Evolutionary conservation across 2,888 invertebrate species (phyloP).

Genomic region (Holacanthella duospinosa): DNA sequence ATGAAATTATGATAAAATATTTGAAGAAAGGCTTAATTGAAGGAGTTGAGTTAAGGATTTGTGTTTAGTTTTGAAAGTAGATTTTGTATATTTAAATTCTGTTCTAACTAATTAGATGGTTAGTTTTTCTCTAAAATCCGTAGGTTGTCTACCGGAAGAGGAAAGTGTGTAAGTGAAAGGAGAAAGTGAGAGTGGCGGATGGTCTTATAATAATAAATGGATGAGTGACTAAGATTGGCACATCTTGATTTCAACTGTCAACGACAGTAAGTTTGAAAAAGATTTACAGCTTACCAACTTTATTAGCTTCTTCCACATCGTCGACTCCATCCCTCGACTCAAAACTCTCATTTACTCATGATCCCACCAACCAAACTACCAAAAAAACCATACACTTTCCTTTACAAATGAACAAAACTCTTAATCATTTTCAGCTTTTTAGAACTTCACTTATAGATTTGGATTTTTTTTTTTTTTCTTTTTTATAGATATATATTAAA

Average conservation of each 20-base stretch:
- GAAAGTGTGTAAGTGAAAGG: neutral
- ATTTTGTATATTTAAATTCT: neutral
- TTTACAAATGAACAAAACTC: too few relatives aligned
- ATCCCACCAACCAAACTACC: too few relatives aligned
- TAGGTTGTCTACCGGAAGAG: neutral
- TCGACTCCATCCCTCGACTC: neutral
- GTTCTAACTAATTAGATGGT: slow-evolving; percentile 2
- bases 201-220: slow-evolving; percentile 2
- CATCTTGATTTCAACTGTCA: slow-evolving; percentile 12
- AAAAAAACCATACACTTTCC: too few relatives aligned
- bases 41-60: neutral
- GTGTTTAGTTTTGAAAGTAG: neutral
- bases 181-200: neutral
- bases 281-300: slow-evolving; percentile 12
- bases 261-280: slow-evolving; percentile 8
- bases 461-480: too few relatives aligned
- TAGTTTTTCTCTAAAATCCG: neutral
- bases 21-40: neutral
- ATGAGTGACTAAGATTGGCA: slow-evolving; percentile 4
- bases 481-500: too few relatives aligned
- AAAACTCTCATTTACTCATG: too few relatives aligned
- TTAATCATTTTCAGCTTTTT: too few relatives aligned
- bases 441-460: too few relatives aligned
- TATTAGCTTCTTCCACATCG: slow-evolving; percentile 6
- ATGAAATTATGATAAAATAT: neutral